Evolutionary conservation across 1,140 invertebrate species (phyloP), one percentile per base, ranked within the genome.

Genomic region (Calliopsis andreniformis): DNA sequence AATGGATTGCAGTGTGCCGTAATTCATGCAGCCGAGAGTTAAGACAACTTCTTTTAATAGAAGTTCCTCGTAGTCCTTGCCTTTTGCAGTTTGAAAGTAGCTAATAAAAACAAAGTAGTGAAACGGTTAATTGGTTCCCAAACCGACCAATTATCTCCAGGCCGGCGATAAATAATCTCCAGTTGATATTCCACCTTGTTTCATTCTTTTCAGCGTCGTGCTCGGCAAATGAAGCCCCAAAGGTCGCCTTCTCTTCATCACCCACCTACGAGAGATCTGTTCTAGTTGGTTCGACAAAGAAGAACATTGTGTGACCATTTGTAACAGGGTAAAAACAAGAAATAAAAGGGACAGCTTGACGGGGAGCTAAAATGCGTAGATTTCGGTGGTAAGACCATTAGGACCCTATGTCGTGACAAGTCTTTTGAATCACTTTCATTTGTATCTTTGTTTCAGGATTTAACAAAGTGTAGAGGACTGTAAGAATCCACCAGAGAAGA

Each of bases 331-430:
- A 28, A 16, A 61, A n/a, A n/a, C n/a, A n/a, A 73, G 59, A 71
- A 72, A 80, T 68, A 62, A 69, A 28, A 75, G n/a, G 45, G 53
- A 49, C 28, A 66, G 30, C 35, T 23, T 70, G 67, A 32, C 53
- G 28, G 30, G 28, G 42, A 47, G 63, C 68, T 69, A 69, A 64
- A 66, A 63, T 47, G 39, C 28, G 77, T 68, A 82, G 76, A 84
- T 82, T 78, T 59, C 53, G 64, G 58, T 77, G 75, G 77, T 83
- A 82, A 82, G 80, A 39, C 79, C 82, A 84, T 87, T 87, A 87
- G 66, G 69, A 56, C 39, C 79, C 73, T 32, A 64, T 78, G 71
- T 86, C 80, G 82, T 78, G 85, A 86, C 85, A 80, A 82, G 76
- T 79, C 51, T 55, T 39, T 53, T 23, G 72, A 76, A 79, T 73